Evolutionary conservation across 2,113 vertebrate species (phyloP), one percentile per base, ranked within the genome.

Genomic region (Sisor rabdophorus): DNA sequence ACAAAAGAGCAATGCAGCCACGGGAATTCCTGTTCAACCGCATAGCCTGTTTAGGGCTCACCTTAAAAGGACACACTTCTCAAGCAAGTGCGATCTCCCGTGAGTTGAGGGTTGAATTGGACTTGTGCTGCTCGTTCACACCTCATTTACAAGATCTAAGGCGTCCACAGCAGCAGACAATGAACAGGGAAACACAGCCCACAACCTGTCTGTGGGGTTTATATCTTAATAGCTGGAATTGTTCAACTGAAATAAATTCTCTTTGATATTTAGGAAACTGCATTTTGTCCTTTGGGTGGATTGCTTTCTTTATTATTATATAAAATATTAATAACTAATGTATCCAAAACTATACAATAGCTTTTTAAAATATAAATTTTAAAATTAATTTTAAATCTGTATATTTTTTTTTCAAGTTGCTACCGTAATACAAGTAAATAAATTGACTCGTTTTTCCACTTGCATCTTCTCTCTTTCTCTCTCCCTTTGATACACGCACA

Each of bases 41-140:
- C 32, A 13, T 60, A 9, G 28, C 26, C 53, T 55, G 52, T 24
- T 56, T 36, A 67, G 50, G 52, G 44, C 22, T 68, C 28, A n/a
- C 26, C 44, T 54, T 68, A 69, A 73, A 79, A 69, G 55, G 74
- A 28, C 81, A 82, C 81, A 82, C 80, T 82, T 79, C 44, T 61
- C 77, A 52, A 16, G 26, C 61, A 32, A 50, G 61, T 44, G 69
- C 64, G 61, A 73, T 4, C 20, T 79, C 11, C 1, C 8, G 13
- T 12, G 65, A 75, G 63, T 48, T 15, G 3, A 58, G 74, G 5
- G 32, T 47, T 71, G 54, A 69, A 78, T 54, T 52, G 56, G 53
- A 32, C 30, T 11, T 10, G 36, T 52, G 60, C 40, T 69, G 59
- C 19, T 40, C 28, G n/a, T 54, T 79, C 36, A 22, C 73, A 73